These are phyloP conservation scores for Gobionotothen gibberifrons DNA, from an alignment of 2,797 vertebrate species.

Conservation along the genomic window DNA sequence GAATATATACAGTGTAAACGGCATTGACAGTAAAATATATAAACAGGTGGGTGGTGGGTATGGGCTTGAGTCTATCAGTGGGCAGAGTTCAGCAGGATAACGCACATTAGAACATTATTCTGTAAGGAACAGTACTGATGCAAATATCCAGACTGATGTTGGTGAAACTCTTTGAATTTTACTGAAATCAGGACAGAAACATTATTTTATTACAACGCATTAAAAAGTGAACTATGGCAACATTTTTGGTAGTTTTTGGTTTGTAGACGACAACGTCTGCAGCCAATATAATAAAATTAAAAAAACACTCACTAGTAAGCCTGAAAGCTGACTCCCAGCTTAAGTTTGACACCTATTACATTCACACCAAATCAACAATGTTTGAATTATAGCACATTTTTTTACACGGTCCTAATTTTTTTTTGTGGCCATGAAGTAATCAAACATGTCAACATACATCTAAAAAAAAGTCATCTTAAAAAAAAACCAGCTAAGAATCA, in stretches of 20 bases:
- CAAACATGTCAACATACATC: neutral
- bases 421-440: neutral
- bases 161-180: constrained; percentile 3
- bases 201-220: neutral
- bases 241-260: constrained; percentile 9
- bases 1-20: too few relatives aligned
- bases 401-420: neutral
- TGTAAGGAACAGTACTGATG: neutral
- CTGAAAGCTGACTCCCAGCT: neutral
- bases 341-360: constrained; percentile 1
- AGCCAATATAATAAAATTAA: constrained; percentile 5
- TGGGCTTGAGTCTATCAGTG: too few relatives aligned
- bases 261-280: neutral
- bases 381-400: neutral
- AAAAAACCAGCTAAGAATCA: neutral
- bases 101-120: neutral
- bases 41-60: too few relatives aligned
- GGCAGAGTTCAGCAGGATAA: too few relatives aligned
- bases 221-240: neutral
- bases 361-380: neutral
- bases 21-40: too few relatives aligned
- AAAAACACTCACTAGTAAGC: neutral
- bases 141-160: neutral
- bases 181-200: neutral
- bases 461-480: neutral